These are phyloP conservation scores for Diplolepis rosae DNA, from an alignment of 2,888 invertebrate genomes.

Conservation along the genomic window DNA sequence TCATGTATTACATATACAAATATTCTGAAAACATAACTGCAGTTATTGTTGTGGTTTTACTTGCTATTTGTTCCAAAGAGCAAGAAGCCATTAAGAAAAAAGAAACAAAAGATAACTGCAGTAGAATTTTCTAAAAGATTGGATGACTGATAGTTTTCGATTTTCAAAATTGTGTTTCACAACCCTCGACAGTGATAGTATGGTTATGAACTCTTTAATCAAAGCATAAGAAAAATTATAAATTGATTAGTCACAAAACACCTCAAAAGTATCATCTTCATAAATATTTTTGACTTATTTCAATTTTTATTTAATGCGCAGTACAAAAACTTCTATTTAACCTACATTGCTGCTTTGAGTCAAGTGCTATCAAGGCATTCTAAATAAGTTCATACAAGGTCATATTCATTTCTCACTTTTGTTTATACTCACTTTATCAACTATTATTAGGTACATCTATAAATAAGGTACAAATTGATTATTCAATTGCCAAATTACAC, in stretches of 20 bases:
- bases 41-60: too few species aligned
- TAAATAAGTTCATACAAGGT: neutral
- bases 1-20: too few species aligned
- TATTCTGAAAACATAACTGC: too few species aligned
- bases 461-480: slow-evolving; percentile 7
- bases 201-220: slow-evolving; percentile 1
- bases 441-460: neutral
- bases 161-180: neutral
- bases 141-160: neutral
- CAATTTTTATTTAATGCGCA: slow-evolving; percentile 25
- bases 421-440: slow-evolving; percentile 4
- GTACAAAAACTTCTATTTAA: slow-evolving; percentile 14
- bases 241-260: slow-evolving; percentile 18
- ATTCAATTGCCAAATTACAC: slow-evolving; percentile 12
- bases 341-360: slow-evolving; percentile 1
- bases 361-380: slow-evolving; percentile 12
- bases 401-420: slow-evolving; percentile 20
- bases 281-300: slow-evolving; percentile 8
- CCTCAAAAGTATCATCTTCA: slow-evolving; percentile 8
- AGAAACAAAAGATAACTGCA: too few species aligned
- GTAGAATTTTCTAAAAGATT: neutral
- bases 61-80: too few species aligned
- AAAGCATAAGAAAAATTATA: slow-evolving; percentile 12
- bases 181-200: neutral
- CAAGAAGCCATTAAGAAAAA: too few species aligned